Percentiles rank a stretch among this genome's conserved stretches.
Evolutionary conservation across 2,113 vertebrate species (phyloP).

Genomic region (Isurus oxyrinchus): DNA sequence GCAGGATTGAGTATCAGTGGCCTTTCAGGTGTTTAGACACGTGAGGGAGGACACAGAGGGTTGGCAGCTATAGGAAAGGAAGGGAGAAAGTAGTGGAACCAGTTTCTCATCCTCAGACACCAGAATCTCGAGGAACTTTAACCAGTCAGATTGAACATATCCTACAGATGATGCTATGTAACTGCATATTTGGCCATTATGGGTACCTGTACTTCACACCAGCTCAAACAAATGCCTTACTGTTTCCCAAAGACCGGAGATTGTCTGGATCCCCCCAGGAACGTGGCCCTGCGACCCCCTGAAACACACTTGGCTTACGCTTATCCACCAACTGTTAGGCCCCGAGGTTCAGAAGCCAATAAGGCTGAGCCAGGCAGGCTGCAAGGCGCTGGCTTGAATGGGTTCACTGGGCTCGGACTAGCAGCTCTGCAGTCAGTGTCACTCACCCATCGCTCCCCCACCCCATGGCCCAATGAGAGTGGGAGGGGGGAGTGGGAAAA

Average conservation of each 20-base stretch:
- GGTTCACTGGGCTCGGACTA: background rate
- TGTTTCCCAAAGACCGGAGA: background rate
- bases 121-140: background rate
- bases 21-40: background rate
- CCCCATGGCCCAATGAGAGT: background rate
- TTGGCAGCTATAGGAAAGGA: too few species aligned
- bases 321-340: too few species aligned
- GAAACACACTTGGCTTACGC: background rate
- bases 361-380: background rate
- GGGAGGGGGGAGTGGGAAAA: background rate
- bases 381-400: background rate
- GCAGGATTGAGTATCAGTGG: background rate
- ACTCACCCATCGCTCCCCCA: background rate
- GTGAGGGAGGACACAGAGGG: background rate
- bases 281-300: background rate
- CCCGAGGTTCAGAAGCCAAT: too few species aligned
- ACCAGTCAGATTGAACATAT: background rate
- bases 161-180: background rate
- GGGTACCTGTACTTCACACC: background rate
- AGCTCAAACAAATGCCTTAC: background rate
- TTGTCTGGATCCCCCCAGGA: background rate
- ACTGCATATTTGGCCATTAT: background rate
- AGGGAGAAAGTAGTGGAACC: background rate
- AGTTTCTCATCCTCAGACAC: background rate
- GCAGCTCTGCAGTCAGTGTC: background rate